A percentile compares a stretch with the other conserved stretches of the same genome.
Conservation (phyloP, 2,888 invertebrate genomes). For the Charanyca ferruginea region DNA sequence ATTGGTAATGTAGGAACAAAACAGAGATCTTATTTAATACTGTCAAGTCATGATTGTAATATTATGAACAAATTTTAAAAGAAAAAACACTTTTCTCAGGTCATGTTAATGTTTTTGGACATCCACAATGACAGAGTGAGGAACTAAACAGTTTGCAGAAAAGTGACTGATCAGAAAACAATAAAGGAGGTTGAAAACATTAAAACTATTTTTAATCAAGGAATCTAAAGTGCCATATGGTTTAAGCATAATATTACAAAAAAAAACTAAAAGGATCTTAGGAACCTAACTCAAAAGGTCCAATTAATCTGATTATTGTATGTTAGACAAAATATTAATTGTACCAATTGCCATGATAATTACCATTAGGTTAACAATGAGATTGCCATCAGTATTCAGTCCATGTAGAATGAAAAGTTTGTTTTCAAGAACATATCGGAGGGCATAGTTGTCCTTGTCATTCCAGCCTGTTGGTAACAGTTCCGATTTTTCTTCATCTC, state of each 20-base stretch:
- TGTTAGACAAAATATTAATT: not conserved
- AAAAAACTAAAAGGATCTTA: too few species aligned
- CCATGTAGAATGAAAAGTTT: conserved; percentile 93
- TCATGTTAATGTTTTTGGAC: conserved; percentile 14
- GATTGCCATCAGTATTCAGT: conserved; percentile 91
- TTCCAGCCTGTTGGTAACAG: conserved; percentile 95
- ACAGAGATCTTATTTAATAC: not conserved
- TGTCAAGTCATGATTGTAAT: conserved; percentile 16
- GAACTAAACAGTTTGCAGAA: conserved; percentile 8
- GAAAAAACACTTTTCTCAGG: not conserved
- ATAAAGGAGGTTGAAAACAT: not conserved
- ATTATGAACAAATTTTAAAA: not conserved
- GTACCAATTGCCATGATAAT: conserved; percentile 45
- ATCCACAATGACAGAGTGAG: conserved; percentile 24
- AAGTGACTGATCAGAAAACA: not conserved
- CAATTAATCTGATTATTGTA: not conserved
- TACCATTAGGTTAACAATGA: conserved; percentile 93
- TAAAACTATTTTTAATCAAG: not conserved
- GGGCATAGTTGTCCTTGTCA: conserved; percentile 92
- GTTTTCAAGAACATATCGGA: conserved; percentile 93
- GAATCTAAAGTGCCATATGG: not conserved
- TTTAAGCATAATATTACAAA: too few species aligned
- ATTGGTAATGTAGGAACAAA: not conserved
- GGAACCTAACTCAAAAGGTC: too few species aligned
- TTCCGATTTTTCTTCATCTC: conserved; percentile 92